Evolutionary conservation across 2,888 invertebrate species (phyloP).

Genomic region (Noctua janthe): DNA sequence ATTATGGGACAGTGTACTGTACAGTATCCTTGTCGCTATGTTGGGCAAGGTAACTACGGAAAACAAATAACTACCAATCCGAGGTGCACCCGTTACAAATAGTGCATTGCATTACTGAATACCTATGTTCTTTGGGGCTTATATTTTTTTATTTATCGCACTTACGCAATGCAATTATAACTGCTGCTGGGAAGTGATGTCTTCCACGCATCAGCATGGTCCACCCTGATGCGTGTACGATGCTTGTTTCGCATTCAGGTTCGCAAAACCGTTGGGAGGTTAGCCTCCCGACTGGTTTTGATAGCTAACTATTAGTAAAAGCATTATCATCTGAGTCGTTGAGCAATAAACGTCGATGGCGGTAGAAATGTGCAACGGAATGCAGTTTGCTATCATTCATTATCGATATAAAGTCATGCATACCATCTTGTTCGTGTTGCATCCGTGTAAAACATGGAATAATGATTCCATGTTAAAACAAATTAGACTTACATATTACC

Average conservation of each 20-base stretch:
- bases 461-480: too few species aligned
- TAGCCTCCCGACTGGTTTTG: too few species aligned
- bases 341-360: neutral
- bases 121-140: neutral
- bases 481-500: too few species aligned
- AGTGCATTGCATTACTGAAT: neutral
- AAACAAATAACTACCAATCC: neutral
- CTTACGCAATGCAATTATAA: constrained; percentile 13
- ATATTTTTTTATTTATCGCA: neutral
- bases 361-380: neutral
- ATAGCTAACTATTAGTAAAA: too few species aligned
- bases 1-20: neutral
- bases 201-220: neutral
- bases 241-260: constrained; percentile 18
- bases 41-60: neutral
- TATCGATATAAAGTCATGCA: neutral
- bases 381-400: neutral
- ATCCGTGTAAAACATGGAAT: too few species aligned
- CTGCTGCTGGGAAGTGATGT: neutral
- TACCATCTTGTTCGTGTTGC: neutral
- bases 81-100: neutral
- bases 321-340: neutral
- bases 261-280: neutral
- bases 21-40: neutral
- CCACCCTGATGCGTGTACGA: neutral